Evolutionary conservation across 2,113 vertebrate species (phyloP).

Genomic region (Hypocryptadius cinnamomeus): DNA sequence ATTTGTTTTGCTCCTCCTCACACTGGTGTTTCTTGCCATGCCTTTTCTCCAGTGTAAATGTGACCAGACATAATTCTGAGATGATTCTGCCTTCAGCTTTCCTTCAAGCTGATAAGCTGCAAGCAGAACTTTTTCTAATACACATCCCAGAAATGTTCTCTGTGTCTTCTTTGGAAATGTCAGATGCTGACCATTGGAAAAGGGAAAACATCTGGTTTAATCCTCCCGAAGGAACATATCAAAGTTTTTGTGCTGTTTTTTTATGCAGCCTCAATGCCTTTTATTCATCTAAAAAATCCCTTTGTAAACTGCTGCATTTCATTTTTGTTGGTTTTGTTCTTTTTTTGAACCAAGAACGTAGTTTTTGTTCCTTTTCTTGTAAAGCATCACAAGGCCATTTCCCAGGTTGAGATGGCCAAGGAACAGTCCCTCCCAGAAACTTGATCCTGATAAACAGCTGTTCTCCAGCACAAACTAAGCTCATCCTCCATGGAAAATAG

Average conservation of each 20-base stretch:
- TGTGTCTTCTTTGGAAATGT: neutral
- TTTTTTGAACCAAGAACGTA: neutral
- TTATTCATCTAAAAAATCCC: neutral
- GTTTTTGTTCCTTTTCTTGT: neutral
- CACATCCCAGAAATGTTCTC: neutral
- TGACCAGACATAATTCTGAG: neutral
- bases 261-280: neutral
- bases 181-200: neutral
- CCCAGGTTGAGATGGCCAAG: neutral
- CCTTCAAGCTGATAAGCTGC: neutral
- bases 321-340: neutral
- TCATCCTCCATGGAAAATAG: neutral
- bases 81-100: neutral
- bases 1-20: neutral
- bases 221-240: neutral
- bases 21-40: rapidly evolving
- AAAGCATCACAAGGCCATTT: neutral
- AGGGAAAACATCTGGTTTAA: slow-evolving; percentile 32
- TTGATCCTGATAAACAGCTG: neutral
- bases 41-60: neutral
- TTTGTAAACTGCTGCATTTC: neutral
- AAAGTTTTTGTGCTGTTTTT: neutral
- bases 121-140: neutral
- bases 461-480: neutral
- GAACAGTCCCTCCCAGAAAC: neutral